Evolutionary conservation across 2,113 vertebrate genomes (phyloP).

Genomic region (Aegithalos caudatus): DNA sequence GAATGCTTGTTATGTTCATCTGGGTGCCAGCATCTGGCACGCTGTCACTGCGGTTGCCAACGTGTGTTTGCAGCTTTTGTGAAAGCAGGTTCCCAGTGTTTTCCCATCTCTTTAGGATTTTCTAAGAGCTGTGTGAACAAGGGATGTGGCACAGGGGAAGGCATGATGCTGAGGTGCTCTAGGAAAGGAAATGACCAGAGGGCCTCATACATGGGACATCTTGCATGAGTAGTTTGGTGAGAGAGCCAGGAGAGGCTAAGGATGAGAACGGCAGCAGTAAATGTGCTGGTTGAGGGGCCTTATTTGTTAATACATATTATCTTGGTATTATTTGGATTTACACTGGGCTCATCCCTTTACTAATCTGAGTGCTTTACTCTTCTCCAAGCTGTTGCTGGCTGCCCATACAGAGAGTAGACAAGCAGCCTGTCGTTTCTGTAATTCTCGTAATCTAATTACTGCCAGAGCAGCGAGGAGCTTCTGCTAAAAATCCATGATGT

Average conservation of each 20-base stretch:
- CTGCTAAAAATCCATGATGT: background rate
- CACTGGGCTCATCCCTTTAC: conserved; percentile 9
- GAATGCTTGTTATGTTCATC: background rate
- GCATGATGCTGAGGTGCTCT: background rate
- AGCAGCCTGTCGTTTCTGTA: conserved; percentile 41
- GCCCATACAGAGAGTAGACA: background rate
- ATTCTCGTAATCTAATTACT: conserved; percentile 22
- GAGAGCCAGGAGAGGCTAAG: background rate
- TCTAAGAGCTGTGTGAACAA: background rate
- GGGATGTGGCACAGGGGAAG: background rate
- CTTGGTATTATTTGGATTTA: conserved; percentile 43
- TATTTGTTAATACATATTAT: conserved; percentile 10
- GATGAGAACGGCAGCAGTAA: background rate
- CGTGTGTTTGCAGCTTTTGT: background rate
- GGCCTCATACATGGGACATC: background rate
- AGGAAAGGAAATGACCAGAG: background rate
- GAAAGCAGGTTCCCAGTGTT: background rate
- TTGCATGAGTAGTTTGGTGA: background rate
- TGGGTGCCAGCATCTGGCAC: background rate
- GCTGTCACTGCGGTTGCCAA: accelerated
- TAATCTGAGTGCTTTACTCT: conserved; percentile 40
- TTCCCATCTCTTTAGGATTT: background rate
- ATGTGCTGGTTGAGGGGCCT: background rate
- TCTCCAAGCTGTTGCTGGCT: background rate
- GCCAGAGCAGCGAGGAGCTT: conserved; percentile 4